phyloP scores from a whole-genome alignment of 2,113 vertebrate species.

The Poeciliopsis prolifica region DNA sequence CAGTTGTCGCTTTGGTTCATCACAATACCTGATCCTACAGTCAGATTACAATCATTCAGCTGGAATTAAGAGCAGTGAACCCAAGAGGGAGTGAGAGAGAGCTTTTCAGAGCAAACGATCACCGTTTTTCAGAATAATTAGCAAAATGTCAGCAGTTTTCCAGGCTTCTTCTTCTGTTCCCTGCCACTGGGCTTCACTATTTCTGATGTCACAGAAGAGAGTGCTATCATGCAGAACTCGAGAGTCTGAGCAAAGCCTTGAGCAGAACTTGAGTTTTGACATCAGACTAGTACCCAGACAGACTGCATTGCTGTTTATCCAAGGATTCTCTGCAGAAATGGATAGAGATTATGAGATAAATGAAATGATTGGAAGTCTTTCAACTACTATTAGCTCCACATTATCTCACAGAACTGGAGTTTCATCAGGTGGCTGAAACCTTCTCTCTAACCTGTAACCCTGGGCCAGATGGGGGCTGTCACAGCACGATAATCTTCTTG shows the following conservation, averaged over 20 bases:
- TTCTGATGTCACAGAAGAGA: background rate
- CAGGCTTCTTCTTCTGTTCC: background rate
- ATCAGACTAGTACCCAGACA: background rate
- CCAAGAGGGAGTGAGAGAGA: background rate
- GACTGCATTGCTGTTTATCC: background rate
- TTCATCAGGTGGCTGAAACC: background rate
- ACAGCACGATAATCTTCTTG: background rate
- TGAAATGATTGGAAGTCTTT: background rate
- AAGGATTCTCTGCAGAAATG: background rate
- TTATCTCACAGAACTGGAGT: background rate
- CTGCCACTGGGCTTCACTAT: background rate
- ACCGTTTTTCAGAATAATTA: background rate
- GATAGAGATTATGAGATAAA: background rate
- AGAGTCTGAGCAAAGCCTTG: no score
- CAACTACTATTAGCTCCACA: background rate
- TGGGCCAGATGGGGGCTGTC: background rate
- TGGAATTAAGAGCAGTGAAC: background rate
- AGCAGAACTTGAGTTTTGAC: background rate
- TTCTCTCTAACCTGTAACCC: background rate
- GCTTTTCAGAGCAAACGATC: background rate
- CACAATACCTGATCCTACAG: background rate
- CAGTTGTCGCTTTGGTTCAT: conserved; percentile 1
- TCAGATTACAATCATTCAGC: background rate
- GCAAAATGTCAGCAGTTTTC: background rate
- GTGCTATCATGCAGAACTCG: background rate